These are phyloP conservation scores for Aricia agestis DNA, from an alignment of 1,140 invertebrate genomes.

Conservation along the genomic window DNA sequence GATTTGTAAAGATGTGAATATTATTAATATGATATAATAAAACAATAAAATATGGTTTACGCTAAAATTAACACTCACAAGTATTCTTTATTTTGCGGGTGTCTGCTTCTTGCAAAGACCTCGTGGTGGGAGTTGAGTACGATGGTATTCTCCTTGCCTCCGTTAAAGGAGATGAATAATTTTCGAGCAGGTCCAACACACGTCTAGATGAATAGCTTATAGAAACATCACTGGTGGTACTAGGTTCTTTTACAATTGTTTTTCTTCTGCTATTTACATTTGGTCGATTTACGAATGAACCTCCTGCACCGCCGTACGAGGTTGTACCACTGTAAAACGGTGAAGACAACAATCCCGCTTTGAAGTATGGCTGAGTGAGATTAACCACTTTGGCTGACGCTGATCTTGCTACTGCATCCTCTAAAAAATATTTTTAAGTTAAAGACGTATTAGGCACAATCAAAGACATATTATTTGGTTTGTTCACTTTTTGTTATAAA, in stretches of 20 bases:
- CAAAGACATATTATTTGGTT: too few species aligned
- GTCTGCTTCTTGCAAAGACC: slow-evolving; percentile 7
- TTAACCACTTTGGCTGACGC: slow-evolving; percentile 54
- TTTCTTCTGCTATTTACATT: slow-evolving; percentile 49
- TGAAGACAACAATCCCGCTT: slow-evolving; percentile 71
- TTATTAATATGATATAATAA: background rate
- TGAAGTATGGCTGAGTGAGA: slow-evolving; percentile 77
- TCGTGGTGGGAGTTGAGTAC: slow-evolving; percentile 23
- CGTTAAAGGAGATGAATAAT: slow-evolving; percentile 84
- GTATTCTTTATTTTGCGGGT: slow-evolving; percentile 5
- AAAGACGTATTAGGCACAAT: too few species aligned
- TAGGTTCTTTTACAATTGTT: slow-evolving; percentile 40
- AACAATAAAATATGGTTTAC: background rate
- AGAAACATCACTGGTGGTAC: slow-evolving; percentile 32
- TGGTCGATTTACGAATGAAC: slow-evolving; percentile 75
- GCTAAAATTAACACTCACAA: slow-evolving; percentile 25
- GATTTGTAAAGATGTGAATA: background rate
- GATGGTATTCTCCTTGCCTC: slow-evolving; percentile 84
- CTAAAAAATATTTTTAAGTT: slow-evolving; percentile 27
- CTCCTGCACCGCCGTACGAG: slow-evolving; percentile 86
- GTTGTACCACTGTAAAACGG: slow-evolving; percentile 90
- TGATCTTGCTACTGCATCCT: slow-evolving; percentile 29
- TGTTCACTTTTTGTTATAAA: too few species aligned
- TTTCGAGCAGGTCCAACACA: slow-evolving; percentile 83
- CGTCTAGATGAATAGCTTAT: slow-evolving; percentile 78